Evolutionary conservation across 2,888 invertebrate species (phyloP).

Genomic region (Celastrina argiolus): DNA sequence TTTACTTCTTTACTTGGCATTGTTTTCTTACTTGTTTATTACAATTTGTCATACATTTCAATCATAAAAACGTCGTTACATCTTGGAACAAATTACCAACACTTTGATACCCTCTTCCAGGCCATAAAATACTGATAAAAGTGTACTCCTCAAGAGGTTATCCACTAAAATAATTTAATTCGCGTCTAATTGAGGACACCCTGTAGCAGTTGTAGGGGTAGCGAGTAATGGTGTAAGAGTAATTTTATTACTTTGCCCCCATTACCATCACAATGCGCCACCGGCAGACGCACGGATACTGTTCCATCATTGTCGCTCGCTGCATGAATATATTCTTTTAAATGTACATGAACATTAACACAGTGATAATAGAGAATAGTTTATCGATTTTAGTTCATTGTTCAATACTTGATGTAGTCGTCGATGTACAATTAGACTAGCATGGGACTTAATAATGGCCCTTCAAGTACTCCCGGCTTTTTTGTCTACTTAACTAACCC

Average conservation of each 20-base stretch:
- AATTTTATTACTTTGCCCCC: conserved; percentile 78
- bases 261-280: conserved; percentile 76
- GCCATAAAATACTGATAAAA: conserved; percentile 9
- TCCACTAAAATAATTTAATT: conserved; percentile 19
- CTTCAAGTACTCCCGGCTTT: background rate
- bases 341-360: background rate
- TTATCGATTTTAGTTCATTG: background rate
- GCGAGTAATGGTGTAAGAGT: conserved; percentile 76
- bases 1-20: too few relatives aligned
- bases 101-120: background rate
- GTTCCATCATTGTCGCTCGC: conserved; percentile 40
- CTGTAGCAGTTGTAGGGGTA: conserved; percentile 63
- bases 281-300: conserved; percentile 63
- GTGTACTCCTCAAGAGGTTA: background rate
- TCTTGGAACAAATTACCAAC: background rate
- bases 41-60: background rate
- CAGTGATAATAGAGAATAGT: background rate
- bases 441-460: background rate
- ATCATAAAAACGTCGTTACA: background rate
- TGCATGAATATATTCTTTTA: conserved; percentile 35
- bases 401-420: background rate
- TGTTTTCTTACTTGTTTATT: too few relatives aligned
- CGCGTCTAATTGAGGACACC: conserved; percentile 41
- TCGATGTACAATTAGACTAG: background rate
- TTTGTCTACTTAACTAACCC: too few relatives aligned